Percentiles rank a stretch among this genome's conserved stretches.
Evolutionary conservation across 1,140 invertebrate genomes (phyloP).

Genomic region (Lanistes nyassanus): DNA sequence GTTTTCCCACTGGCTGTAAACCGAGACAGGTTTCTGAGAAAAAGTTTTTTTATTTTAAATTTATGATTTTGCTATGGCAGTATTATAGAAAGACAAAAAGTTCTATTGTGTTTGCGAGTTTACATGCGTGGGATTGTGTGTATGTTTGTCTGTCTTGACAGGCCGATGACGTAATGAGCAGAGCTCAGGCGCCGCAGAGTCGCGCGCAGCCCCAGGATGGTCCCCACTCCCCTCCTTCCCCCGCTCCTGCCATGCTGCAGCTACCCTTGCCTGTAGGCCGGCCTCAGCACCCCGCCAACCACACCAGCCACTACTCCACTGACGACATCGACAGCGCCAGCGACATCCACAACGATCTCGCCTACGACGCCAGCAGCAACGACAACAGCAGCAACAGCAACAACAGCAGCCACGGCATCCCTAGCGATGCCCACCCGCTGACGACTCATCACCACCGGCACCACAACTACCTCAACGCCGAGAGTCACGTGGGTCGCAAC

Average conservation of each 20-base stretch:
- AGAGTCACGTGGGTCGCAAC: neutral
- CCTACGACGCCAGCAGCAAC: constrained; percentile 1
- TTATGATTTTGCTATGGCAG: too few relatives aligned
- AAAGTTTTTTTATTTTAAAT: too few relatives aligned
- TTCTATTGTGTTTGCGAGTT: constrained; percentile 8
- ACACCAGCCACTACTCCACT: neutral
- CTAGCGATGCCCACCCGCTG: too few relatives aligned
- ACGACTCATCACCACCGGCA: neutral
- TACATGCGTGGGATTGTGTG: neutral
- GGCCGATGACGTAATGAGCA: constrained; percentile 29
- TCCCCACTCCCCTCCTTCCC: neutral
- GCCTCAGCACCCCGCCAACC: neutral
- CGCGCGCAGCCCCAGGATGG: constrained; percentile 21
- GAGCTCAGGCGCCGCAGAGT: constrained; percentile 20
- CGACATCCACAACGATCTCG: neutral
- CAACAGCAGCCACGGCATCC: neutral
- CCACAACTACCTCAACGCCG: constrained; percentile 1
- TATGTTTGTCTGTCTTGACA: constrained; percentile 4
- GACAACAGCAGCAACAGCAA: constrained; percentile 2
- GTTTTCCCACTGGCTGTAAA: too few relatives aligned
- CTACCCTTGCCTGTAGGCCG: neutral
- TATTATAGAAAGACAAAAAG: too few relatives aligned
- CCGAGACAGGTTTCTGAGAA: too few relatives aligned
- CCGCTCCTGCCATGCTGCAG: constrained; percentile 6
- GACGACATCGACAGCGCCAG: neutral